Conservation (phyloP, 92 coral and sea anemone species). For the Porites rus region DNA sequence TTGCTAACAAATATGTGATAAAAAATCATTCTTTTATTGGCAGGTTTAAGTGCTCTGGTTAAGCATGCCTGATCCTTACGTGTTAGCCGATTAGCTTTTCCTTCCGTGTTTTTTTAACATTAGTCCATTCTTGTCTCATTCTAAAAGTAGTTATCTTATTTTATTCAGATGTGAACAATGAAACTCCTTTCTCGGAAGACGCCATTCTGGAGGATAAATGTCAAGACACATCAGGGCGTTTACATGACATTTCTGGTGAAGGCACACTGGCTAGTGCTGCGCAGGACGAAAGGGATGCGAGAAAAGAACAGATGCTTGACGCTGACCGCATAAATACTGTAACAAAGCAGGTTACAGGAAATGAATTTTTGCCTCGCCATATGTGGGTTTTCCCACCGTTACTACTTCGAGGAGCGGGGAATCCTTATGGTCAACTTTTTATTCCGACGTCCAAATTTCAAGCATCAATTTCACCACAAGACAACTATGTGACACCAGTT, state of each 20-base stretch:
- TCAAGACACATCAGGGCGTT: conserved; percentile 16
- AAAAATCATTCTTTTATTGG: neutral
- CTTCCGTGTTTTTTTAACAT: neutral
- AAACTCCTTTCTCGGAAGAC: neutral
- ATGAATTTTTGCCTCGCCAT: conserved; percentile 7
- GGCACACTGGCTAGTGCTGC: neutral
- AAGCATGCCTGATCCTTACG: neutral
- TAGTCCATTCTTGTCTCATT: neutral
- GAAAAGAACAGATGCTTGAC: conserved; percentile 1
- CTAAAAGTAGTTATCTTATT: neutral
- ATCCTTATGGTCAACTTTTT: conserved; percentile 3
- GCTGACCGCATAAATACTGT: neutral
- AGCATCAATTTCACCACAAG: neutral
- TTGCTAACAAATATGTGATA: neutral
- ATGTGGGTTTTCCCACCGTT: conserved; percentile 35
- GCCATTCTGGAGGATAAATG: conserved; percentile 10
- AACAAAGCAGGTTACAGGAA: neutral
- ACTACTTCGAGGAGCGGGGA: neutral
- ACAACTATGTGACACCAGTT: neutral
- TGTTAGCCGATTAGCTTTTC: neutral
- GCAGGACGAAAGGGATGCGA: neutral
- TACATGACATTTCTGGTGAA: conserved; percentile 14
- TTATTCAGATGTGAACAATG: neutral
- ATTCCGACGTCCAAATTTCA: neutral
- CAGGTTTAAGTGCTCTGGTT: neutral